A percentile compares a stretch with the other conserved stretches of the same genome.
These are phyloP conservation scores for Microcebus tavaratra DNA, from an alignment of 2,113 vertebrate genomes.

Conservation along the genomic window DNA sequence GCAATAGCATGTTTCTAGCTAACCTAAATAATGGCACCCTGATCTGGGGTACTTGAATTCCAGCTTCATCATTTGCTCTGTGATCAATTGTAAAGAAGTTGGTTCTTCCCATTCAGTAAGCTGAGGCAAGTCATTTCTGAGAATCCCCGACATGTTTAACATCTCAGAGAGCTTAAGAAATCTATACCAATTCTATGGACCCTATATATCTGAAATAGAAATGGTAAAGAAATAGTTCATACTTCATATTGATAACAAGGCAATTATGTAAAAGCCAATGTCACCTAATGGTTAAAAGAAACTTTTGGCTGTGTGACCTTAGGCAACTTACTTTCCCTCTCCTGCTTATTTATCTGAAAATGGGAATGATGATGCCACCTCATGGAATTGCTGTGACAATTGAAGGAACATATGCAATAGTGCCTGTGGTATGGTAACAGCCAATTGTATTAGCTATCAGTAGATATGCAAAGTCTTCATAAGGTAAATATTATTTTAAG, in stretches of 20 bases:
- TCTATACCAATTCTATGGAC: neutral
- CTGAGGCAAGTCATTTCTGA: neutral
- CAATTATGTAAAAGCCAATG: neutral
- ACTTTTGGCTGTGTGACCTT: neutral
- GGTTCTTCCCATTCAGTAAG: neutral
- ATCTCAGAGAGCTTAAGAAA: neutral
- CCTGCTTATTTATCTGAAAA: neutral
- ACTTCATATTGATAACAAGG: neutral
- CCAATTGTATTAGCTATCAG: neutral
- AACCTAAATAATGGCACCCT: neutral
- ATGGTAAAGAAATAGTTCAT: neutral
- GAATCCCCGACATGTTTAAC: neutral
- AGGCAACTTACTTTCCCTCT: neutral
- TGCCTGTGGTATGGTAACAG: neutral
- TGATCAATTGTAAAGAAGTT: neutral
- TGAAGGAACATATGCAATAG: neutral
- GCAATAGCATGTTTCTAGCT: neutral
- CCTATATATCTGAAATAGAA: neutral
- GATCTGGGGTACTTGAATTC: neutral
- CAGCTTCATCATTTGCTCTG: neutral
- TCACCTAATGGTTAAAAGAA: neutral
- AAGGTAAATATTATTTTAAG: conserved; percentile 34
- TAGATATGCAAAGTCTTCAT: neutral
- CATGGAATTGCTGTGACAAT: neutral
- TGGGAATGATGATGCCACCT: neutral